A percentile compares a stretch with the other conserved stretches of the same genome.
Conservation (phyloP, 2,797 vertebrate species). For the Rachycentron canadum region DNA sequence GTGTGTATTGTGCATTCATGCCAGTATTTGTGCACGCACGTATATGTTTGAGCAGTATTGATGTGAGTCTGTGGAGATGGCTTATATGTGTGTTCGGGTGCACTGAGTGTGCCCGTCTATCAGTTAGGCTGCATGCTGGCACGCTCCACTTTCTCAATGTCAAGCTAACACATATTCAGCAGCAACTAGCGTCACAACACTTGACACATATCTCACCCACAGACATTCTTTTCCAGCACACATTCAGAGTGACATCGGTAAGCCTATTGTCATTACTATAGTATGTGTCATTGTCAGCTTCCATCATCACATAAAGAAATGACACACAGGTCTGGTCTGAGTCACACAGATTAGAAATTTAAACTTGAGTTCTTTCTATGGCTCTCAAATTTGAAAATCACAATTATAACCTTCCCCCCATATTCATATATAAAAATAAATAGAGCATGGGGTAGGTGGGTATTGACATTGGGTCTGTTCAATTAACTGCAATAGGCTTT, state of each 20-base stretch:
- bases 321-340: slow-evolving; percentile 18
- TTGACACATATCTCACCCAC: slow-evolving; percentile 72
- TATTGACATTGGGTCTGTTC: not conserved
- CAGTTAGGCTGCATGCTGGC: slow-evolving; percentile 59
- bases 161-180: slow-evolving; percentile 71
- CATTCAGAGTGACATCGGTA: slow-evolving; percentile 52
- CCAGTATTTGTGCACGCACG: slow-evolving; percentile 47
- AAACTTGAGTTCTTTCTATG: not conserved
- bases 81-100: slow-evolving; percentile 17
- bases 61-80: slow-evolving; percentile 34
- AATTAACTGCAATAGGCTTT: not conserved
- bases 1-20: slow-evolving; percentile 36
- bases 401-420: not conserved
- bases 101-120: slow-evolving; percentile 51
- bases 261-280: slow-evolving; percentile 53
- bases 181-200: slow-evolving; percentile 69
- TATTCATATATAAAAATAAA: not conserved
- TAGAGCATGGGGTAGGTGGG: not conserved
- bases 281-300: slow-evolving; percentile 58
- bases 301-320: slow-evolving; percentile 39
- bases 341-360: not conserved
- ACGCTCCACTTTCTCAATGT: slow-evolving; percentile 70
- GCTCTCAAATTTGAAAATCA: not conserved
- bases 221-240: slow-evolving; percentile 57
- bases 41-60: slow-evolving; percentile 50